Evolutionary conservation across 1,140 invertebrate genomes (phyloP), one percentile per base, ranked within the genome.

Genomic region (Papilio aristodemus): DNA sequence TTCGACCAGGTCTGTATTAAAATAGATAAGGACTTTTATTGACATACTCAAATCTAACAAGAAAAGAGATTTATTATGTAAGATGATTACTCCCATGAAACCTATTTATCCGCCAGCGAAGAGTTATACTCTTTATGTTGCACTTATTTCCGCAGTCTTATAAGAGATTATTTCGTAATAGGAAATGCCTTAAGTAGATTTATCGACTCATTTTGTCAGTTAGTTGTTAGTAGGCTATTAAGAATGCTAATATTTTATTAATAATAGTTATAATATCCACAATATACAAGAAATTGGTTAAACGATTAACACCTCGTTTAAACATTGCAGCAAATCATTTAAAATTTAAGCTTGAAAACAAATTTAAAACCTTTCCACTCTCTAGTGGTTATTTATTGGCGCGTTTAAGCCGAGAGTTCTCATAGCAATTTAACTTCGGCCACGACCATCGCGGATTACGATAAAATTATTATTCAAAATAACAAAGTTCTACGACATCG

Each of bases 1-100:
- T n/a, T n/a, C n/a, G n/a, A n/a, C n/a, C n/a, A n/a, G 43, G 17
- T 87, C 83, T 80, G 67, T 76, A 77, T 76, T 83, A 46, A 10
- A n/a, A n/a, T n/a, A n/a, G n/a, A n/a, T n/a, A n/a, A n/a, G n/a
- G n/a, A 19, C 17, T 10, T 17, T 46, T 46, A 14, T 10, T 43
- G 5, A 14, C 17, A 10, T 46, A 46, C 43, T 19, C 5, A 1
- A 17, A 17, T 46, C 8, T 46, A 17, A 13, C 43, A 17, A 10
- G 43, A 46, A 46, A 46, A 46, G 43, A 46, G 17, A 46, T 46
- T 46, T 46, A 46, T 46, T 46, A 19, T 46, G 17, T 13, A 10
- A 46, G 14, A 19, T 46, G 43, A 46, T 19, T 46, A 46, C 43
- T 19, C 43, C 17, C 9, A 46, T 10, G 8, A 46, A 10, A 19